Conservation (phyloP, 64 coral and sea anemone species). For the Actinia tenebrosa region DNA sequence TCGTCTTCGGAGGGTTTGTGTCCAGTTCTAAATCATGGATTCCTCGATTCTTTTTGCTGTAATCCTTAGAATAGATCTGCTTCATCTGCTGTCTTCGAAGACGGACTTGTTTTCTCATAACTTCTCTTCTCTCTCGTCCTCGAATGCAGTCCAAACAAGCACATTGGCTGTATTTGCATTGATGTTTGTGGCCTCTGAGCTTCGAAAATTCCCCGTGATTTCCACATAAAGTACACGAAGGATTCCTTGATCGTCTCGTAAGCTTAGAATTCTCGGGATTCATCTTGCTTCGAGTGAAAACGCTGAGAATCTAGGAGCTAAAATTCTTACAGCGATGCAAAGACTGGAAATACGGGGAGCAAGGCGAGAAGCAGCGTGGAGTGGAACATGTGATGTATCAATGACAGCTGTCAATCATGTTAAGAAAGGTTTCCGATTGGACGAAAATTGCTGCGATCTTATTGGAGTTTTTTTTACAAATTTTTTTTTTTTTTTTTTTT, state of each 20-base stretch:
- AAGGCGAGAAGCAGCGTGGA: not conserved
- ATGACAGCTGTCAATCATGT: slow-evolving; percentile 24
- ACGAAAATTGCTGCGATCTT: not conserved
- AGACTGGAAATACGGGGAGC: not conserved
- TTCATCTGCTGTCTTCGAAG: slow-evolving; percentile 82
- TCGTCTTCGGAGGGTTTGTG: not conserved
- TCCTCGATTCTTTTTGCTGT: not conserved
- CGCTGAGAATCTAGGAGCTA: not conserved
- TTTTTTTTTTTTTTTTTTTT: too few relatives aligned
- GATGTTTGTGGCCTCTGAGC: slow-evolving; percentile 52
- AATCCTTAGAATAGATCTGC: slow-evolving; percentile 21
- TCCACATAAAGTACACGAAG: slow-evolving; percentile 63
- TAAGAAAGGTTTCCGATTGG: not conserved
- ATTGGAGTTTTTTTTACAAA: not conserved
- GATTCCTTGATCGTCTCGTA: slow-evolving; percentile 32
- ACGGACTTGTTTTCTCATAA: slow-evolving; percentile 76
- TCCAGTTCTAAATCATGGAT: not conserved
- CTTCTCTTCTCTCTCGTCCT: slow-evolving; percentile 38
- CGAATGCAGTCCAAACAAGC: slow-evolving; percentile 44
- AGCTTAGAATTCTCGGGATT: not conserved
- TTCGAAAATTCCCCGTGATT: slow-evolving; percentile 63
- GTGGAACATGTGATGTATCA: slow-evolving; percentile 11
- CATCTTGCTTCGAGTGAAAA: not conserved
- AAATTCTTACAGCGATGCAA: slow-evolving; percentile 12
- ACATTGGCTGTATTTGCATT: slow-evolving; percentile 52